A percentile compares a stretch with the other conserved stretches of the same genome.
Evolutionary conservation across 2,888 invertebrate genomes (phyloP).

Genomic region (Pammene fasciana): DNA sequence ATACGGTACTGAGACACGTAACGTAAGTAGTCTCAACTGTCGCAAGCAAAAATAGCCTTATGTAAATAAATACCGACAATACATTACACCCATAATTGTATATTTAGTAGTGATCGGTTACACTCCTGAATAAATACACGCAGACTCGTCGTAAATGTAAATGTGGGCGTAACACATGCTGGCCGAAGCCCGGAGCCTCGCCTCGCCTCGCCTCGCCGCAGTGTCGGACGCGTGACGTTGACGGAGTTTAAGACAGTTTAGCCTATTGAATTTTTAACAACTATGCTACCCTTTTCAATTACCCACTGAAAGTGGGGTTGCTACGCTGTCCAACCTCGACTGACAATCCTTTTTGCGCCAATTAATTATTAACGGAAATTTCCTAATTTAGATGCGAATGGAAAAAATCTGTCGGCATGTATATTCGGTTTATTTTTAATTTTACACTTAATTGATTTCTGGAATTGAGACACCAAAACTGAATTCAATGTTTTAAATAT

Average conservation of each 20-base stretch:
- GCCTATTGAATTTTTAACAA: conserved; percentile 78
- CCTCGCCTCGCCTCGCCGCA: conserved; percentile 40
- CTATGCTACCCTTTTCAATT: conserved; percentile 80
- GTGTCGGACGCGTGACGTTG: conserved; percentile 53
- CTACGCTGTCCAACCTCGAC: conserved; percentile 75
- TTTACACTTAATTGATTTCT: neutral
- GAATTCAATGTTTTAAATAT: too few relatives aligned
- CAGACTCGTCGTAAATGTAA: neutral
- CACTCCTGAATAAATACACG: neutral
- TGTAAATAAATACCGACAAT: too few relatives aligned
- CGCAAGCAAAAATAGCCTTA: too few relatives aligned
- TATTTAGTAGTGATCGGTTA: neutral
- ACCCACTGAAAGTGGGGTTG: conserved; percentile 77
- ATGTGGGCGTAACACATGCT: neutral
- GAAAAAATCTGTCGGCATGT: conserved; percentile 53
- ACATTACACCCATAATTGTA: too few relatives aligned
- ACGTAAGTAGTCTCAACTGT: too few relatives aligned
- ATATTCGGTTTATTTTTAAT: conserved; percentile 3
- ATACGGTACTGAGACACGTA: too few relatives aligned
- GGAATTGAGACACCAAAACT: too few relatives aligned
- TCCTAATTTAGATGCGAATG: conserved; percentile 77
- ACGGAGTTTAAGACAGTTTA: conserved; percentile 61
- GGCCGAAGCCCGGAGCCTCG: conserved; percentile 34
- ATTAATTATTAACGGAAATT: conserved; percentile 80
- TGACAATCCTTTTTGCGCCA: conserved; percentile 81